These are phyloP conservation scores for Danaus chrysippus DNA, from an alignment of 2,888 invertebrate species.

Conservation along the genomic window DNA sequence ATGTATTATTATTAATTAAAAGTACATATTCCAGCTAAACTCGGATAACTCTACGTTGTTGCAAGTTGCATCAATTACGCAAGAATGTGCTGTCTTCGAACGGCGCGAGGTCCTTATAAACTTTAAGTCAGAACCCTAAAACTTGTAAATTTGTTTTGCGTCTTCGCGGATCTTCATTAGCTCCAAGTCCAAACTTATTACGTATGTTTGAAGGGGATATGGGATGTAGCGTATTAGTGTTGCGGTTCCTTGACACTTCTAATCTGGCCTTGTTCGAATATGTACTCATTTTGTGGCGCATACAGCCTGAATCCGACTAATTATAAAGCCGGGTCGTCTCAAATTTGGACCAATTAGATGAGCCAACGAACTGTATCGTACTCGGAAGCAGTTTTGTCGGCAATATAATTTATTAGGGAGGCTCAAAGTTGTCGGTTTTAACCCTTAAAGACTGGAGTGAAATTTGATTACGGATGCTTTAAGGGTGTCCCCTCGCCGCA, in stretches of 20 bases:
- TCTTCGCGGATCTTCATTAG: constrained; percentile 65
- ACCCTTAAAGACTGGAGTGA: constrained; percentile 77
- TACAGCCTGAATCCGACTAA: constrained; percentile 66
- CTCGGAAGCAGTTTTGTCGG: constrained; percentile 76
- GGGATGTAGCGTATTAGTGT: constrained; percentile 46
- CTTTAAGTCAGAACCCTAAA: constrained; percentile 59
- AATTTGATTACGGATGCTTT: constrained; percentile 76
- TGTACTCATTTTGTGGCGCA: constrained; percentile 67
- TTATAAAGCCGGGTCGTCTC: constrained; percentile 70
- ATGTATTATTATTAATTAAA: too few species aligned
- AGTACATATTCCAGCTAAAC: not conserved
- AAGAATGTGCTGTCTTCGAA: constrained; percentile 69
- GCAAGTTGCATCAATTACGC: constrained; percentile 66
- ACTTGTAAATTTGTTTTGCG: constrained; percentile 67
- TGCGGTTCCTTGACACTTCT: constrained; percentile 53
- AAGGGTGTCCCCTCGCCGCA: constrained; percentile 65
- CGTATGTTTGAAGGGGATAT: constrained; percentile 63
- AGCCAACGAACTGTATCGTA: constrained; percentile 77
- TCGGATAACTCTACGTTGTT: constrained; percentile 5
- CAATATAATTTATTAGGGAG: constrained; percentile 78
- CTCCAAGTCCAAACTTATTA: constrained; percentile 65
- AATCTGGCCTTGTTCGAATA: constrained; percentile 66
- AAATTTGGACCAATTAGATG: constrained; percentile 78
- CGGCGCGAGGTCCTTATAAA: constrained; percentile 47
- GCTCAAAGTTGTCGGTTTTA: constrained; percentile 74